Conservation (phyloP, 2,797 vertebrate species). For the Amazonetta brasiliensis region DNA sequence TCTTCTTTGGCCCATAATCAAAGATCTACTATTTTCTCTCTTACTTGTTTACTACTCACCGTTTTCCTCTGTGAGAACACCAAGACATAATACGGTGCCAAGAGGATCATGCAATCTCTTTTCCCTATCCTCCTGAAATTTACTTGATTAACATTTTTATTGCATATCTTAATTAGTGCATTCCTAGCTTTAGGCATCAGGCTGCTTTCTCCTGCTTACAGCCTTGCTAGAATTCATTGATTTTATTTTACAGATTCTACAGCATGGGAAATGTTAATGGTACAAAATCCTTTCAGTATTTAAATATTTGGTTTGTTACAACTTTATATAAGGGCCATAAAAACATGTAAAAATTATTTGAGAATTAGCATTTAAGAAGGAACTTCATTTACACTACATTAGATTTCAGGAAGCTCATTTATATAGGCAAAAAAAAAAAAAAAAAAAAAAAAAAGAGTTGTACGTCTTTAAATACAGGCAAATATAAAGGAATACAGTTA, state of each 20-base stretch:
- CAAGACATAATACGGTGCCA: neutral
- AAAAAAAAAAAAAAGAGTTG: neutral
- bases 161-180: conserved; percentile 60
- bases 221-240: rapidly evolving
- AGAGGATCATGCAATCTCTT: conserved; percentile 30
- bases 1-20: conserved; percentile 44
- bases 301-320: conserved; percentile 2
- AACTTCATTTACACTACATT: neutral
- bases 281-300: neutral
- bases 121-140: neutral
- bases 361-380: neutral
- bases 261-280: neutral
- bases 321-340: neutral
- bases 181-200: conserved; percentile 33
- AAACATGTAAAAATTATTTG: neutral
- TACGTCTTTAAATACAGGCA: neutral
- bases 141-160: conserved; percentile 66
- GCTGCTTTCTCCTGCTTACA: neutral
- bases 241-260: neutral
- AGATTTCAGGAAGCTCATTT: neutral
- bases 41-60: conserved; percentile 42
- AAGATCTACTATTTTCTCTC: neutral
- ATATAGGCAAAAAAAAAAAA: neutral
- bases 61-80: conserved; percentile 16
- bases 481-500: neutral